phyloP scores from a whole-genome alignment of 2,797 vertebrate species.

The Lemur catta region DNA sequence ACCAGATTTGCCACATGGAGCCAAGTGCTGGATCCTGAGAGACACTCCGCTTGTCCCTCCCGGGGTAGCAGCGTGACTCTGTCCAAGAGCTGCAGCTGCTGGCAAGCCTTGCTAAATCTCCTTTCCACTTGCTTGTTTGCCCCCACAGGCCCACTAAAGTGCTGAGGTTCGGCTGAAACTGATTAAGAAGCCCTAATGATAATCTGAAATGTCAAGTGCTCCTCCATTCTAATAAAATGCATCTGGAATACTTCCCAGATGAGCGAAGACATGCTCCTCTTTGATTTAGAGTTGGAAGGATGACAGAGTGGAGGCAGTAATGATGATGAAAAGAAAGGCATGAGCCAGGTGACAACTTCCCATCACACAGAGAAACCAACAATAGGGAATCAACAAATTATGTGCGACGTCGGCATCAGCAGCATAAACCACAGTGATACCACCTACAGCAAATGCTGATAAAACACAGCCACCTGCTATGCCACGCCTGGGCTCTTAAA shows the following conservation, averaged over 20 bases:
- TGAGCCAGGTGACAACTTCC: constrained; percentile 65
- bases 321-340: constrained; percentile 56
- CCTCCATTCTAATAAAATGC: neutral
- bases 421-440: neutral
- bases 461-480: neutral
- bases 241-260: constrained; percentile 73
- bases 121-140: neutral
- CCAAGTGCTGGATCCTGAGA: neutral
- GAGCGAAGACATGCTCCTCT: constrained; percentile 21
- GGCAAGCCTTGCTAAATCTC: neutral
- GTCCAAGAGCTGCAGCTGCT: neutral
- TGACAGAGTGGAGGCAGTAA: constrained; percentile 62
- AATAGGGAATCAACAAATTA: constrained; percentile 52
- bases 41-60: neutral
- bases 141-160: constrained; percentile 44
- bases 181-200: constrained; percentile 71
- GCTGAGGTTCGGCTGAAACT: constrained; percentile 28
- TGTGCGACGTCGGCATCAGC: neutral
- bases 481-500: neutral
- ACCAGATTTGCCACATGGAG: neutral
- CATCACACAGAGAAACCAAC: neutral
- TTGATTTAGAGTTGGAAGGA: constrained; percentile 62
- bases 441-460: neutral
- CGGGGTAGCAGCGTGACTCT: neutral
- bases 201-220: constrained; percentile 79